Percentiles rank a stretch among this genome's conserved stretches.
These are phyloP conservation scores for Cheilosia vulpina DNA, from an alignment of 2,888 invertebrate species.

Conservation along the genomic window DNA sequence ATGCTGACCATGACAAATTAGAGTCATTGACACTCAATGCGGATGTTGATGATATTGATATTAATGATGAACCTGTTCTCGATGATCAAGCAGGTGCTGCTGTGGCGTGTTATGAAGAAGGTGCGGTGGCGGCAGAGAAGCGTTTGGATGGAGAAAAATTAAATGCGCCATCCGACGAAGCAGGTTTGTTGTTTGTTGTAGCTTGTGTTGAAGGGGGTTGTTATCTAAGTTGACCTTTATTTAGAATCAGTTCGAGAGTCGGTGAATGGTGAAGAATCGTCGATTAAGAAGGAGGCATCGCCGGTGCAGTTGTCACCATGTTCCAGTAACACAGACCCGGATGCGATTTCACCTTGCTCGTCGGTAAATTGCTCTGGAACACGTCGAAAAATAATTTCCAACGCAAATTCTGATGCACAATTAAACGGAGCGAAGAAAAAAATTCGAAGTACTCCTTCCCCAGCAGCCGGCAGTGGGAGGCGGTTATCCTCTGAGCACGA, in stretches of 20 bases:
- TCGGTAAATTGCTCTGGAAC: constrained; percentile 65
- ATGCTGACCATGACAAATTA: constrained; percentile 68
- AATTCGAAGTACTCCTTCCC: constrained; percentile 84
- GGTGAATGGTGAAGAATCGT: constrained; percentile 22
- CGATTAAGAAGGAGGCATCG: constrained; percentile 44
- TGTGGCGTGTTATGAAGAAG: constrained; percentile 23
- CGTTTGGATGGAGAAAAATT: constrained; percentile 42
- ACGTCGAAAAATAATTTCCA: constrained; percentile 60
- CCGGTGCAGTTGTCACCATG: constrained; percentile 68
- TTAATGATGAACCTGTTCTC: constrained; percentile 74
- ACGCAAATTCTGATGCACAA: constrained; percentile 74
- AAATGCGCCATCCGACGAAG: constrained; percentile 54
- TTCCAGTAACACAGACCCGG: constrained; percentile 63
- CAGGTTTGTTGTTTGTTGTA: constrained; percentile 49
- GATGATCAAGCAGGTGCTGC: constrained; percentile 42
- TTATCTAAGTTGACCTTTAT: constrained; percentile 7
- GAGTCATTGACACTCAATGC: constrained; percentile 76
- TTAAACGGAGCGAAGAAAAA: constrained; percentile 88
- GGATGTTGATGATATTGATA: constrained; percentile 67
- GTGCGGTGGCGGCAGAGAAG: constrained; percentile 24
- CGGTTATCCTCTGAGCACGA: constrained; percentile 76
- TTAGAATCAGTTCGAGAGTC: constrained; percentile 9
- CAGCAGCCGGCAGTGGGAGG: constrained; percentile 80
- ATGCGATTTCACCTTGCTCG: constrained; percentile 68
- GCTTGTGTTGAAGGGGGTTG: neutral